These are phyloP conservation scores for Xanthia icteritia DNA, from an alignment of 2,888 invertebrate genomes.

Conservation along the genomic window DNA sequence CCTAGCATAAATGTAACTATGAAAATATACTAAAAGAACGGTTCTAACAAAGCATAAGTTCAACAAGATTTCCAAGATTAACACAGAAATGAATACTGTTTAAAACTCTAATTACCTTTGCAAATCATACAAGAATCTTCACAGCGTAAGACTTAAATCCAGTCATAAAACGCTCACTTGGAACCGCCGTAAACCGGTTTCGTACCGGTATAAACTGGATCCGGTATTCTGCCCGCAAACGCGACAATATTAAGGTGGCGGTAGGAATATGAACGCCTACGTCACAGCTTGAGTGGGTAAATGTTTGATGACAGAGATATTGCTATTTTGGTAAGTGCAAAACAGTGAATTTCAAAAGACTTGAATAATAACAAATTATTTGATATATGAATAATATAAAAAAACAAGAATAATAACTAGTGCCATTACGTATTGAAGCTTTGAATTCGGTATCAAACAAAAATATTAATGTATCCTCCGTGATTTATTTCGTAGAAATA, in stretches of 20 bases:
- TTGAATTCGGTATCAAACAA: not conserved
- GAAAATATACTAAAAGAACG: not conserved
- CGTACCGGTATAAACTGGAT: conserved; percentile 58
- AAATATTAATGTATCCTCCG: not conserved
- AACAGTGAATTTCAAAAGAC: no score
- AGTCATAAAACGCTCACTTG: conserved; percentile 59
- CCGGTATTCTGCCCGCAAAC: conserved; percentile 43
- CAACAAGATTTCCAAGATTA: conserved; percentile 24
- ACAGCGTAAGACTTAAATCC: conserved; percentile 46
- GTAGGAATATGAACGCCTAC: conserved; percentile 56
- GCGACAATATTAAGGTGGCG: conserved; percentile 57
- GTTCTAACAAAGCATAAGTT: not conserved
- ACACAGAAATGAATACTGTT: conserved; percentile 42
- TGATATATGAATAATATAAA: no score
- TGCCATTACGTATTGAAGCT: no score
- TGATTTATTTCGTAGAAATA: not conserved
- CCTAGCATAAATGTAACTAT: no score
- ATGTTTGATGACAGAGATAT: conserved; percentile 51
- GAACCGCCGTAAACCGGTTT: conserved; percentile 59
- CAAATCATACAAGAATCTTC: conserved; percentile 58
- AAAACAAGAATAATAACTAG: no score
- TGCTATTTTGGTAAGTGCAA: conserved; percentile 13
- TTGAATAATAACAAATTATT: no score
- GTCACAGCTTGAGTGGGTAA: conserved; percentile 43
- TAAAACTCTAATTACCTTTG: conserved; percentile 58